Evolutionary conservation across 2,888 invertebrate species (phyloP).

Genomic region (Prionchulus punctatus): DNA sequence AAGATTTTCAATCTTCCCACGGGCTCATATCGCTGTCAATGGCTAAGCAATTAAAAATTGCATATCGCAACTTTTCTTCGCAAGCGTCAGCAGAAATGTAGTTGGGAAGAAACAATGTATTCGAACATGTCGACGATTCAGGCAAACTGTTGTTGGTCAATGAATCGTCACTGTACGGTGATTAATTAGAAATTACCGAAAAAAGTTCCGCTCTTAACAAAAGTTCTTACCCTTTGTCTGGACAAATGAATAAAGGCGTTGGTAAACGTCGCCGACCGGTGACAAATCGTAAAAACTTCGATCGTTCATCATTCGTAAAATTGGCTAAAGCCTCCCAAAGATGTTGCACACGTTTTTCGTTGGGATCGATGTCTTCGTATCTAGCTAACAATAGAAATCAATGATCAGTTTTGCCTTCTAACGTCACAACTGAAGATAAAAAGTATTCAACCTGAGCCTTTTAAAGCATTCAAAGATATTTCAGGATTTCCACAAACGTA

Average conservation of each 20-base stretch:
- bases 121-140: conserved; percentile 36
- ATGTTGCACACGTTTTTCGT: conserved; percentile 46
- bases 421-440: background rate
- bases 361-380: conserved; percentile 49
- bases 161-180: background rate
- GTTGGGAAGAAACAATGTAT: conserved; percentile 33
- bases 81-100: conserved; percentile 31
- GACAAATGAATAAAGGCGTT: conserved; percentile 35
- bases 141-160: no score
- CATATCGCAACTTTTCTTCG: conserved; percentile 35
- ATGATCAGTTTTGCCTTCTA: no score
- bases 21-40: conserved; percentile 31
- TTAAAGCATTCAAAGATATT: background rate
- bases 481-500: background rate
- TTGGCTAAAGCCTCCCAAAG: conserved; percentile 48
- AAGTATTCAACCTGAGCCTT: background rate
- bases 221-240: background rate
- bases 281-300: conserved; percentile 50
- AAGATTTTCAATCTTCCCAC: background rate
- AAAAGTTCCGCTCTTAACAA: no score
- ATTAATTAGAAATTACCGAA: no score
- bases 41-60: conserved; percentile 35
- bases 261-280: conserved; percentile 49
- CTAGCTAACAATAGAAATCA: background rate
- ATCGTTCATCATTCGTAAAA: conserved; percentile 47